These are phyloP conservation scores for Trematocara zebra DNA, from an alignment of 2,113 vertebrate genomes.

Conservation along the genomic window DNA sequence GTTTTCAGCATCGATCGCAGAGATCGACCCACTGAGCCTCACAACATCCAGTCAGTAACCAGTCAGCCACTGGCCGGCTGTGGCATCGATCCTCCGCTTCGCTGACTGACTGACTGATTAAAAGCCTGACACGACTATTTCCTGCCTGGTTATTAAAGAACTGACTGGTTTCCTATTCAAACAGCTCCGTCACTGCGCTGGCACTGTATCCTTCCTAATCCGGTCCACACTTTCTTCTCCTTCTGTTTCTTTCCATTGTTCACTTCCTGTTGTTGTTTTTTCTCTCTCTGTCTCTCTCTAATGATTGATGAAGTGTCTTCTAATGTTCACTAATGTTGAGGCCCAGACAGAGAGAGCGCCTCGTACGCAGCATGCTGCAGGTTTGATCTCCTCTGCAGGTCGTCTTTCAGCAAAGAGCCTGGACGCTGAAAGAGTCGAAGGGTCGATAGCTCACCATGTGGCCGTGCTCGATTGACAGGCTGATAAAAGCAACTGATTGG, in stretches of 20 bases:
- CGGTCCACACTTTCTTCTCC: neutral
- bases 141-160: conserved; percentile 21
- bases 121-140: conserved; percentile 3
- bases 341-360: neutral
- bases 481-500: conserved; percentile 16
- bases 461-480: neutral
- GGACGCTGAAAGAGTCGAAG: conserved; percentile 13
- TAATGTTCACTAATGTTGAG: conserved; percentile 17
- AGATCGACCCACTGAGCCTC: conserved; percentile 44
- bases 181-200: neutral
- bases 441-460: conserved; percentile 27
- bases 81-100: conserved; percentile 14
- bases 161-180: neutral
- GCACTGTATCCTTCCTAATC: neutral
- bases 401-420: conserved; percentile 1
- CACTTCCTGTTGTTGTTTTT: neutral
- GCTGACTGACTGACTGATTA: conserved; percentile 41
- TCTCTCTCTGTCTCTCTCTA: neutral
- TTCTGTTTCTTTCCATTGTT: neutral
- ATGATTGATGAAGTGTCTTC: neutral
- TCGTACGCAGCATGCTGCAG: conserved; percentile 4
- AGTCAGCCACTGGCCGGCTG: conserved; percentile 12
- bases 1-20: conserved; percentile 45
- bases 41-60: conserved; percentile 45
- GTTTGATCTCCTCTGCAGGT: conserved; percentile 39